Evolutionary conservation across 2,113 vertebrate genomes (phyloP), one percentile per base, ranked within the genome.

Genomic region (Lepisosteus osseus): DNA sequence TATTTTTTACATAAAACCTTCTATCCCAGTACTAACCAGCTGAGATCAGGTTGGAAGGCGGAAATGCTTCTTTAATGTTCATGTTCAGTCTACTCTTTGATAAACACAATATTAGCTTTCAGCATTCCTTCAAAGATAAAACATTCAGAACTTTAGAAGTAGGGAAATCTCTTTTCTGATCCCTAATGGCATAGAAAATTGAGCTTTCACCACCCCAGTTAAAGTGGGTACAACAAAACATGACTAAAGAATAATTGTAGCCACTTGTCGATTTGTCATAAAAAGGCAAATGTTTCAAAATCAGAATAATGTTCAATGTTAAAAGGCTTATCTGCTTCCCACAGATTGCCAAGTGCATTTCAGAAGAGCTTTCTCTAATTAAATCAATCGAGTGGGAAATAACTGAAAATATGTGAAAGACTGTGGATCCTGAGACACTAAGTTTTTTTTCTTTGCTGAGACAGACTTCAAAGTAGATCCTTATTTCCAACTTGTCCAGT

Each of bases 321-420:
- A 55, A 69, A 69, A 57, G 41, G 5, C n/a, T 77, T 79, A 74
- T 79, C 75, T 69, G 40, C 78, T 87, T 83, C 69, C 70, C 54
- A 80, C 15, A 63, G 73, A 69, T 77, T 43, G 54, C 56, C 55
- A 69, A 44, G 41, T 69, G 40, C 62, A n/a, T 82, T 56, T 65
- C 57, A 62, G 55, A 64, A 64, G 7, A 3, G 57, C 68, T 2
- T 80, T 29, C 76, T 66, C 77, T 45, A 44, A 78, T 79, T 79
- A 76, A 74, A 57, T 59, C 13, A 40, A 6, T 54, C 29, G 47
- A 59, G 40, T 5, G 17, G 40, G 54, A 57, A 56, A 41, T n/a
- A 57, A 43, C 12, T 15, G 54, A 1, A 47, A 7, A 43, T 47
- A 42, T n/a, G 62, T 61, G 63, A 69, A 6, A 8, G 67, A 45